A percentile compares a stretch with the other conserved stretches of the same genome.
Conservation (phyloP, 1,140 invertebrate species). For the Metaphire vulgaris region DNA sequence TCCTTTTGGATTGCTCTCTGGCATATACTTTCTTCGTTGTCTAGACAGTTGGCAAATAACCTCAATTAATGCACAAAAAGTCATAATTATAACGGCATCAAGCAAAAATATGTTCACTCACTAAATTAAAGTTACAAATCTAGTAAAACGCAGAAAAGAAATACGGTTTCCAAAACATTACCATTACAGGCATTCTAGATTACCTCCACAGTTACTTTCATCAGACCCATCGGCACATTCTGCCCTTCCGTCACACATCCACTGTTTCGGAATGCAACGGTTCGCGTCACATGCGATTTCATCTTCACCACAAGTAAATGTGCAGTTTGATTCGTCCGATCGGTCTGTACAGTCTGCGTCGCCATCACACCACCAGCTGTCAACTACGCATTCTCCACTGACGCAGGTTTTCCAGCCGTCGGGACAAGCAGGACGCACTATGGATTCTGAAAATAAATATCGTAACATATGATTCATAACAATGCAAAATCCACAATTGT, state of each 20-base stretch:
- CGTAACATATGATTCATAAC: not conserved
- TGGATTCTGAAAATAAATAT: slow-evolving; percentile 39
- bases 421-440: not conserved
- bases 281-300: slow-evolving; percentile 44
- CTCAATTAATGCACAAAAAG: too few species aligned
- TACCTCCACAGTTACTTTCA: slow-evolving; percentile 36
- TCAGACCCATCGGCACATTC: slow-evolving; percentile 84
- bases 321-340: slow-evolving; percentile 59
- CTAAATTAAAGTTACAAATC: too few species aligned
- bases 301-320: not conserved
- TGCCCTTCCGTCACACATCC: slow-evolving; percentile 57
- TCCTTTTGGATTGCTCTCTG: too few species aligned
- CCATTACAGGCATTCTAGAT: too few species aligned
- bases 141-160: too few species aligned
- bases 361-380: slow-evolving; percentile 63
- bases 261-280: slow-evolving; percentile 64
- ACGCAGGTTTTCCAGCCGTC: slow-evolving; percentile 3
- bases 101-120: too few species aligned
- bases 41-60: too few species aligned
- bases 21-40: too few species aligned
- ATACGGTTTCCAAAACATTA: too few species aligned
- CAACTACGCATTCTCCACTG: slow-evolving; percentile 67
- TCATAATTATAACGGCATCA: too few species aligned
- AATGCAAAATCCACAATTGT: too few species aligned
- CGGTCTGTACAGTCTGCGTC: slow-evolving; percentile 53